phyloP scores from a whole-genome alignment of 2,797 vertebrate species.

The Chloroceryle inda region DNA sequence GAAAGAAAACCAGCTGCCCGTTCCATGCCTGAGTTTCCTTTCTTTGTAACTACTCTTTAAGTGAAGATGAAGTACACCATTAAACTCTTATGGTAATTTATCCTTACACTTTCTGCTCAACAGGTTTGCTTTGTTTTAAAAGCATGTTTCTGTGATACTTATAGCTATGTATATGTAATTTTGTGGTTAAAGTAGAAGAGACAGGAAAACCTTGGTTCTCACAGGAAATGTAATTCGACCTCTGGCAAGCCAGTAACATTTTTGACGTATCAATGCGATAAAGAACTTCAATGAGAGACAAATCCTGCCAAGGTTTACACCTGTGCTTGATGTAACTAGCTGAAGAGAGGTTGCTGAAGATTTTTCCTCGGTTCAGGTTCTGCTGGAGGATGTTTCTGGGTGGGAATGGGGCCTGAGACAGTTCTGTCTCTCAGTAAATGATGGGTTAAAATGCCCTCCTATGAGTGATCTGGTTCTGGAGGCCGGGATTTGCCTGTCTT shows the following conservation, averaged over 20 bases:
- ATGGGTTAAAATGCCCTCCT: background rate
- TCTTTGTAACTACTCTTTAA: background rate
- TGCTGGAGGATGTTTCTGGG: background rate
- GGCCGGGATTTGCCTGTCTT: rapidly evolving
- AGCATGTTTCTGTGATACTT: conserved; percentile 57
- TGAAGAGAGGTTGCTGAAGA: background rate
- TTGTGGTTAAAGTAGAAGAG: conserved; percentile 43
- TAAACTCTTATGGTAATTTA: conserved; percentile 55
- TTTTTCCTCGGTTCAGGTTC: background rate
- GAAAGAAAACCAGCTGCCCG: background rate
- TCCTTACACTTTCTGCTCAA: conserved; percentile 51
- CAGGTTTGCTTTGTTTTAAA: conserved; percentile 65
- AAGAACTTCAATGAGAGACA: conserved; percentile 45
- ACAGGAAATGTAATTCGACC: conserved; percentile 36
- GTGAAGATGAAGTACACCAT: conserved; percentile 20
- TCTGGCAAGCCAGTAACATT: conserved; percentile 29
- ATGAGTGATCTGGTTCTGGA: background rate
- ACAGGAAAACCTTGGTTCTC: conserved; percentile 61
- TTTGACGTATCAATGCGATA: conserved; percentile 20
- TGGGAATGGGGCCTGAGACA: rapidly evolving
- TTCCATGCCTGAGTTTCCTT: background rate
- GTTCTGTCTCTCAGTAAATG: background rate
- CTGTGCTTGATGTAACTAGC: background rate
- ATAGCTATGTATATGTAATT: conserved; percentile 60
- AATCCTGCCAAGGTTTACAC: conserved; percentile 53